Base-by-base conservation (phyloP, 2,113 vertebrate genomes). In the Amazona guildingii region DNA sequence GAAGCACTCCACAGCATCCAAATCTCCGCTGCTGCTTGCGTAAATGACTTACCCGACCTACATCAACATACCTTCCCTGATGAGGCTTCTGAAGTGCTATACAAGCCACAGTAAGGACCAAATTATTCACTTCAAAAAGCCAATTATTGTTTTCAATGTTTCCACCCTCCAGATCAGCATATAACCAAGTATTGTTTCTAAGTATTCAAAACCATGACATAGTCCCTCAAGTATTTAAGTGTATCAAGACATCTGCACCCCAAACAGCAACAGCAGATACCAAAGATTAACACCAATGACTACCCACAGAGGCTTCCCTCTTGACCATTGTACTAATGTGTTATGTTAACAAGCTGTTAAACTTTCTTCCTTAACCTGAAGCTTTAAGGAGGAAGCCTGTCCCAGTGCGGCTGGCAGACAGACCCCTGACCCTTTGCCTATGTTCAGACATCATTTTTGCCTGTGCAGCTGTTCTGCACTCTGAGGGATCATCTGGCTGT, bases 401-500 rank as follows among this genome's bases (percentile, higher is more conserved):
- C 76, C 68, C 82, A 8, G 31, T 8, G 61, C 72, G 82, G 39
- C 62, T 84, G 79, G 43, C 86, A 82, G 95, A 86, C 92, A 92
- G 92, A 89, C 43, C 79, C 89, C 77, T 73, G 86, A 87, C 88
- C 91, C 94, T 95, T 76, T 28, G 54, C 77, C 69, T 41, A 18
- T 10, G 17, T 4, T 91, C 67, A 63, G 57, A 93, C 92, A 78
- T 86, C 94, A 92, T 67, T 41, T 94, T 63, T 82, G 79, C 78
- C 91, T 78, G 23, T 33, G 25, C 96, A 95, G 94, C 92, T 96
- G 77, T 55, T 90, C 87, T 57, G 63, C 75, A 52, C 83, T 92
- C 75, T 6, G 16, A 80, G 91, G 87, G 64, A 94, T 97, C 95
- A 98, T 94, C 94, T 96, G 95, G 88, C 35, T 77, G 80, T 24